Evolutionary conservation across 2,888 invertebrate genomes (phyloP).

Genomic region (Amaurobius ferox): DNA sequence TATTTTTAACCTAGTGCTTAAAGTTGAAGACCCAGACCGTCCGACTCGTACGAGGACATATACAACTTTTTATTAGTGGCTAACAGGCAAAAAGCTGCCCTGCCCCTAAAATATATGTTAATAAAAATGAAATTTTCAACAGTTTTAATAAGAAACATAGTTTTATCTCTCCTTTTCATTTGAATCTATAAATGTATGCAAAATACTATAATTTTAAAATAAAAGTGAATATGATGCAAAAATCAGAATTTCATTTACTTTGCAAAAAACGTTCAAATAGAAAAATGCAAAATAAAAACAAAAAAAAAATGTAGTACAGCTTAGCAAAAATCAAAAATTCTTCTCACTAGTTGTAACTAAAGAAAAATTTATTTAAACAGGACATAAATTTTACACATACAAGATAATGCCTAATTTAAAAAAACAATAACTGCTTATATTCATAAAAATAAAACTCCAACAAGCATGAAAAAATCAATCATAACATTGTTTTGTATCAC

Average conservation of each 20-base stretch:
- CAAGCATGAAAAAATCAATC: neutral
- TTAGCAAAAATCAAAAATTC: neutral
- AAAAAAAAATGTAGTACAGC: neutral
- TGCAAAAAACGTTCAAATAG: neutral
- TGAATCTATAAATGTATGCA: too few relatives aligned
- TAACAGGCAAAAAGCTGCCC: too few relatives aligned
- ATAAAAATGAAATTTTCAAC: too few relatives aligned
- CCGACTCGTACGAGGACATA: too few relatives aligned
- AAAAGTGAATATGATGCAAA: too few relatives aligned
- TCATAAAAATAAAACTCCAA: conserved; percentile 5
- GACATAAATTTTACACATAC: neutral
- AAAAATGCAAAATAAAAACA: neutral
- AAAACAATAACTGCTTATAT: neutral
- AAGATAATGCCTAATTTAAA: neutral
- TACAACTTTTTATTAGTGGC: too few relatives aligned
- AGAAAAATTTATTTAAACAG: neutral
- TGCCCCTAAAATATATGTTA: too few relatives aligned
- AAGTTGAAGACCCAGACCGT: too few relatives aligned
- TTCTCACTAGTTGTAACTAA: neutral
- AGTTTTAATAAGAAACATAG: too few relatives aligned
- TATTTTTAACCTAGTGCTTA: too few relatives aligned
- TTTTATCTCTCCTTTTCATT: too few relatives aligned
- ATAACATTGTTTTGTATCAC: neutral
- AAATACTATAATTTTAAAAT: too few relatives aligned
- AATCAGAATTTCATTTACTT: neutral